phyloP scores from a whole-genome alignment of 2,797 vertebrate genomes.

The Varecia variegata region DNA sequence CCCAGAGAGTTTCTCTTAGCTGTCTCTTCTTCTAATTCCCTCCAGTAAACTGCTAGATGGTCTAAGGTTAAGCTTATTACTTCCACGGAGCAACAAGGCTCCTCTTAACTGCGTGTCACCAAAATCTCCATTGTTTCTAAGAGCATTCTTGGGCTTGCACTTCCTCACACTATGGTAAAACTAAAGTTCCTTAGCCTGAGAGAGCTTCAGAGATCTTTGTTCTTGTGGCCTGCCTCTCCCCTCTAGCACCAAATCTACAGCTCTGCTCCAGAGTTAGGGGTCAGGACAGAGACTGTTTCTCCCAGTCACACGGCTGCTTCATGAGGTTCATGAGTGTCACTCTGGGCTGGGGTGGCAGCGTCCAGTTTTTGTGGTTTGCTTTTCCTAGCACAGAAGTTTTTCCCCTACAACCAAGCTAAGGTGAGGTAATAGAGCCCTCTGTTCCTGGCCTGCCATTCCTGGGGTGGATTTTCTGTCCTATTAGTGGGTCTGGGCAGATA shows the following conservation, averaged over 20 bases:
- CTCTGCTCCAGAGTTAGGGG: not conserved
- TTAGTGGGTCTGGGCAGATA: not conserved
- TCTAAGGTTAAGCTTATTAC: not conserved
- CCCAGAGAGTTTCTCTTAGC: not conserved
- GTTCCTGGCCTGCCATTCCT: not conserved
- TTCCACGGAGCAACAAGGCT: not conserved
- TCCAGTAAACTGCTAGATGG: not conserved
- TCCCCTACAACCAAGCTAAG: not conserved
- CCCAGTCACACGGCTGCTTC: not conserved
- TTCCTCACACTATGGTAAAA: not conserved
- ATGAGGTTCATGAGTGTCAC: not conserved
- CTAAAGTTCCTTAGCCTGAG: not conserved
- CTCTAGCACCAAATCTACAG: not conserved
- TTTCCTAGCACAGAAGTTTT: not conserved
- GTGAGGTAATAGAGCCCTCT: not conserved
- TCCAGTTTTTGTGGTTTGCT: not conserved
- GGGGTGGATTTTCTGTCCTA: not conserved
- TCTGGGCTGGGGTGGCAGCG: not conserved
- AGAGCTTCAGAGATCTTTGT: not conserved
- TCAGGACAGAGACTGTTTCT: not conserved
- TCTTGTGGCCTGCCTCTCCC: not conserved
- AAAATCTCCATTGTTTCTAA: slow-evolving; percentile 15
- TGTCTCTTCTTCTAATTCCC: not conserved
- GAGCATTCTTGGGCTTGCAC: not conserved
- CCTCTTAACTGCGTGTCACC: not conserved